Evolutionary conservation across 2,888 invertebrate species (phyloP), one percentile per base, ranked within the genome.

Genomic region (Drosophila affinis): DNA sequence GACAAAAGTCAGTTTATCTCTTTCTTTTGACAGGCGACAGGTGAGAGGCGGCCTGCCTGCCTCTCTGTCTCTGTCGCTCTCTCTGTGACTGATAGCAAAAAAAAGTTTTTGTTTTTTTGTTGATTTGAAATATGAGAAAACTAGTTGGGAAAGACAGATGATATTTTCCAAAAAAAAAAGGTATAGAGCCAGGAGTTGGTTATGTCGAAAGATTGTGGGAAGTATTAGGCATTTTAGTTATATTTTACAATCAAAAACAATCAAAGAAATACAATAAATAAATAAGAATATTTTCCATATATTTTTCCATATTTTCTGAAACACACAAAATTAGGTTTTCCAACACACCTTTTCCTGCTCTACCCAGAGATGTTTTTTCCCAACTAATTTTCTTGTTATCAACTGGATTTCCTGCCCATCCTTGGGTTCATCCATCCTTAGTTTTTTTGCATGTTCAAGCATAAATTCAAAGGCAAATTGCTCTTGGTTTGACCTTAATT

Each of bases 391-490:
- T 27, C 45, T 27, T 46, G 45, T 65, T 55, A 65, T 65, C 24
- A 39, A 39, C 14, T 39, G n/a, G 7, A 14, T n/a, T 39, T 7
- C 39, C n/a, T 14, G 39, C 39, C 39, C 39, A 39, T 39, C 39
- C 39, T 53, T 55, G n/a, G n/a, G n/a, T n/a, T n/a, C n/a, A n/a
- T n/a, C n/a, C n/a, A n/a, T n/a, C n/a, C n/a, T n/a, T n/a, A n/a
- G n/a, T n/a, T n/a, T n/a, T n/a, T 73, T 61, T 58, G 65, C 71
- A 73, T 73, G 65, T 53, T 49, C 24, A 58, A 71, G 58, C 61
- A 69, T 53, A 60, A 72, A 75, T 60, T 55, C 18, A 76, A 77
- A 67, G 55, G 74, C 72, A 71, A 71, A 72, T 71, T 71, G 70
- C 72, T 56, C 14, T 56, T 54, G 29, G 9, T 9, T 69, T 70